Base-by-base conservation (phyloP, 2,113 vertebrate species). In the Larimichthys crocea region DNA sequence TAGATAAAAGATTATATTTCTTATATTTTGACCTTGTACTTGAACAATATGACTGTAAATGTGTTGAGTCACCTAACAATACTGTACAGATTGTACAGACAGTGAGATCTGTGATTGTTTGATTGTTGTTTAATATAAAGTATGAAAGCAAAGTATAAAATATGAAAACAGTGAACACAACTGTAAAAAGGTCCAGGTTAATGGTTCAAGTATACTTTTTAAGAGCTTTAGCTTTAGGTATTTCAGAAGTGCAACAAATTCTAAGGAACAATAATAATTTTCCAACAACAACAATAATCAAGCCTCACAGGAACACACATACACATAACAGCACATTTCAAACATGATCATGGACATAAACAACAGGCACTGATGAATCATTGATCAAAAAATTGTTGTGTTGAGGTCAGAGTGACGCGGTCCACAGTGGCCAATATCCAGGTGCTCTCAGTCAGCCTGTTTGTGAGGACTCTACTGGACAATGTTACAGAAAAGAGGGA, bases 361-460 rank as follows among this genome's bases (percentile, higher is more conserved):
- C 15, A 44, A 9, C 26, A 26, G 65, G 14, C 52, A n/a, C 7
- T 19, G n/a, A 66, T 79, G 17, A 62, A 79, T 68, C 56, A 74
- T 84, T 74, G 40, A 84, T 84, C 48, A 68, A 22, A 62, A n/a
- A 10, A 19, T 10, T 10, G 35, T 46, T 26, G 26, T 76, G 65
- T 42, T 66, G 44, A 72, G 46, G 67, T 66, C 74, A 66, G 53
- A 31, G 31, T 22, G 31, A 83, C 0, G 10, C 5, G 1, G 26
- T 70, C 11, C n/a, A 40, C 57, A 67, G 70, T 35, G 40, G 60
- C 68, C 29, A 74, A 12, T 22, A 9, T 31, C 56, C 26, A 12
- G 16, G n/a, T 48, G 26, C 20, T 7, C 20, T 62, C 35, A 55
- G 5, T 42, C 19, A 24, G 6, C 3, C 24, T 48, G 40, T 31